phyloP scores from a whole-genome alignment of 1,140 invertebrate species.

The Lasioglossum albipes region DNA sequence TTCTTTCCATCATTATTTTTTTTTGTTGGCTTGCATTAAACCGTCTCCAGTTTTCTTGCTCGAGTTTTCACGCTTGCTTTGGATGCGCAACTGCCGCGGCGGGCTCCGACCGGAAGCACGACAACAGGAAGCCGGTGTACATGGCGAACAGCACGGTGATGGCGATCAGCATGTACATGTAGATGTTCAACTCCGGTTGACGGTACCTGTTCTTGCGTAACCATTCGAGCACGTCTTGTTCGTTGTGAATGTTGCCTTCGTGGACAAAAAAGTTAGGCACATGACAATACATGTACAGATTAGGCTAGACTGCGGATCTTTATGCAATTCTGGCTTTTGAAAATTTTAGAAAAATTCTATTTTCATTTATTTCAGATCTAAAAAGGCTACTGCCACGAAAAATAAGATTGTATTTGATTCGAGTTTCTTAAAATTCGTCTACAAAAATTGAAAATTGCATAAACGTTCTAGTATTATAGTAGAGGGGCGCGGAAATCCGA shows the following conservation, averaged over 20 bases:
- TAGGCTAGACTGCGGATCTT: too few species aligned
- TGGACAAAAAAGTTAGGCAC: too few species aligned
- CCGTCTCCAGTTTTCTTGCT: slow-evolving; percentile 6
- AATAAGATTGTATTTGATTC: too few species aligned
- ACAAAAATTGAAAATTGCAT: too few species aligned
- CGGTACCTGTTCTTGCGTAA: slow-evolving; percentile 94
- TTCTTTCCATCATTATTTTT: slow-evolving; percentile 1
- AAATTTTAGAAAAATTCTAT: too few species aligned
- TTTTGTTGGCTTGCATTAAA: neutral
- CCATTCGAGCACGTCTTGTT: slow-evolving; percentile 95
- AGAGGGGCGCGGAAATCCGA: too few species aligned
- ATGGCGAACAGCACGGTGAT: slow-evolving; percentile 91
- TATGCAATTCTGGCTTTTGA: too few species aligned
- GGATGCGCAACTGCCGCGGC: slow-evolving; percentile 81
- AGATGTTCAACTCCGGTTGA: slow-evolving; percentile 95
- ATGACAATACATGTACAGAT: too few species aligned
- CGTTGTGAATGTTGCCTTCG: slow-evolving; percentile 89
- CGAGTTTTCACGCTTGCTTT: slow-evolving; percentile 83
- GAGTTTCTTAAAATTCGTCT: too few species aligned
- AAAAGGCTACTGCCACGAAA: too few species aligned
- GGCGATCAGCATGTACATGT: slow-evolving; percentile 95
- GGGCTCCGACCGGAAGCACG: slow-evolving; percentile 89
- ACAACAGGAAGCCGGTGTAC: slow-evolving; percentile 94
- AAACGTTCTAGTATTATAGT: too few species aligned
- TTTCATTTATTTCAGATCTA: too few species aligned